phyloP scores from a whole-genome alignment of 2,888 invertebrate species.

The Neria commutata region DNA sequence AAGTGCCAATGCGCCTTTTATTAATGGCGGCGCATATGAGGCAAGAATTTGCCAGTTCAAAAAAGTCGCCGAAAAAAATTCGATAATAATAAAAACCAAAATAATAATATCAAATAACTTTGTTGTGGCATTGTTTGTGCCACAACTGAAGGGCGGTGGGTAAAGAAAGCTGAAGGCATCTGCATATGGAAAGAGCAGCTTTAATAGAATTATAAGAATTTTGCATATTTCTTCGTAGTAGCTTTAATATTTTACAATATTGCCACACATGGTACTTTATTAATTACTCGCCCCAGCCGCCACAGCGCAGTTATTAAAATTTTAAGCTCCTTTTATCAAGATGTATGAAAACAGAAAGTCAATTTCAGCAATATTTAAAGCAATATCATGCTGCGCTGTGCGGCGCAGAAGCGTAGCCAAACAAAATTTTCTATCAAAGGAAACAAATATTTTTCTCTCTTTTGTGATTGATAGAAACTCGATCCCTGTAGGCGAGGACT shows the following conservation, averaged over 20 bases:
- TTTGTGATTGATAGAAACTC: no score
- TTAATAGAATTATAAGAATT: no score
- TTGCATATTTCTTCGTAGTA: no score
- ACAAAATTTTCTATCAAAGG: not conserved
- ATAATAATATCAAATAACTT: slow-evolving; percentile 20
- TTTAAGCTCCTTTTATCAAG: slow-evolving; percentile 14
- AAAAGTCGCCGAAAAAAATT: not conserved
- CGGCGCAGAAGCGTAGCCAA: not conserved
- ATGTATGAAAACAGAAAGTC: not conserved
- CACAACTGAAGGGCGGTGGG: no score
- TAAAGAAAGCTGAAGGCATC: no score
- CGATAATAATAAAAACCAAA: not conserved
- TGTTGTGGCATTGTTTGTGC: not conserved
- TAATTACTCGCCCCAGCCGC: slow-evolving; percentile 17
- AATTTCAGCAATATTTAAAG: no score
- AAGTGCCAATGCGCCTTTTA: not conserved
- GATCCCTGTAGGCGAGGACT: no score
- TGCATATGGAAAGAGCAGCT: no score
- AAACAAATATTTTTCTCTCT: no score
- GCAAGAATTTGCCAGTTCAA: no score
- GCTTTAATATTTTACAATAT: no score
- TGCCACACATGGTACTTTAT: slow-evolving; percentile 14
- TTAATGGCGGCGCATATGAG: no score
- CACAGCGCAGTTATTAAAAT: slow-evolving; percentile 20
- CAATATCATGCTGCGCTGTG: not conserved